phyloP scores from a whole-genome alignment of 35 echinoderm and acorn worm species.

The Heliocidaris erythrogramma region DNA sequence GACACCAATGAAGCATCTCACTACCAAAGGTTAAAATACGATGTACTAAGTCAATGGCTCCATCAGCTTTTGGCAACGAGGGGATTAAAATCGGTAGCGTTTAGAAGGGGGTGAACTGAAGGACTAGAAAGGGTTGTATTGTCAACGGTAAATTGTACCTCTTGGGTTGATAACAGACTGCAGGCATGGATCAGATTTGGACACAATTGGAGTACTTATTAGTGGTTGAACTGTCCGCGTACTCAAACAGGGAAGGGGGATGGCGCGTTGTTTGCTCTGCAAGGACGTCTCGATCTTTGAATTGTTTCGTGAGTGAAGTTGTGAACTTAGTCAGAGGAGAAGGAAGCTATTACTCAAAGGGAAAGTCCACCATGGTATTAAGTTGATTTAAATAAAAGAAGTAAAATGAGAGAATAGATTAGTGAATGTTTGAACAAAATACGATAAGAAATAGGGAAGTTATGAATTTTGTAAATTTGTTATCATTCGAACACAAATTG shows the following conservation, averaged over 20 bases:
- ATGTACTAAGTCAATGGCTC: not conserved
- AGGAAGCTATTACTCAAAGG: too few relatives aligned
- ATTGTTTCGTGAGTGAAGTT: too few relatives aligned
- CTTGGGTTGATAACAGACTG: not conserved
- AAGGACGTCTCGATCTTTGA: not conserved
- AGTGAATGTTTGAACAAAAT: too few relatives aligned
- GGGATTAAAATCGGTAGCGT: not conserved
- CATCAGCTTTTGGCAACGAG: not conserved
- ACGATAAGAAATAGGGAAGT: too few relatives aligned
- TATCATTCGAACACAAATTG: too few relatives aligned
- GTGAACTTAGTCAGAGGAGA: too few relatives aligned
- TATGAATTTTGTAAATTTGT: too few relatives aligned
- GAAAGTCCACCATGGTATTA: too few relatives aligned
- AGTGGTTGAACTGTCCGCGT: not conserved
- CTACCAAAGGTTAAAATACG: not conserved
- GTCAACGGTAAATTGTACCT: not conserved
- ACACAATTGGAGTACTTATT: not conserved
- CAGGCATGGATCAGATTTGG: constrained; percentile 6
- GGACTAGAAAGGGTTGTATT: not conserved
- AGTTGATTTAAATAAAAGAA: too few relatives aligned
- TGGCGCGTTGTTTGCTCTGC: not conserved
- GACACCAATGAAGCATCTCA: not conserved
- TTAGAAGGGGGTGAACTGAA: not conserved
- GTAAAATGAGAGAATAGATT: too few relatives aligned
- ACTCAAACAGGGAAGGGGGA: not conserved